A percentile compares a stretch with the other conserved stretches of the same genome.
phyloP scores from a whole-genome alignment of 2,113 vertebrate genomes.

The Psophia crepitans region DNA sequence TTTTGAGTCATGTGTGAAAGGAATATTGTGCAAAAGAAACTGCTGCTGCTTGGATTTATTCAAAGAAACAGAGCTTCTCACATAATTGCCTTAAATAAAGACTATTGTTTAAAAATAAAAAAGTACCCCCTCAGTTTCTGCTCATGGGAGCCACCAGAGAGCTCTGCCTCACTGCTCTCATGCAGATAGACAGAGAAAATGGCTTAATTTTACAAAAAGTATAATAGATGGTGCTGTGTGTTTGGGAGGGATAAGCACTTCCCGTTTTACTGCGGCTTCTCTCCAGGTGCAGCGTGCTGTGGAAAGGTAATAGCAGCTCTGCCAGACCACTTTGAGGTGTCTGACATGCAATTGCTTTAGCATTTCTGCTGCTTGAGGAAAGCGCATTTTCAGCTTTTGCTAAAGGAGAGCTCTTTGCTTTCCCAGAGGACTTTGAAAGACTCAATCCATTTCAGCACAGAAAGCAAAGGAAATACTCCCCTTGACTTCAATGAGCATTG shows the following conservation, averaged over 20 bases:
- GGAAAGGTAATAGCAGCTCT: not conserved
- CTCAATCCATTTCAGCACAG: not conserved
- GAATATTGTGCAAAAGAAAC: not conserved
- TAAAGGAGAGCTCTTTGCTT: not conserved
- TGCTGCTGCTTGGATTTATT: not conserved
- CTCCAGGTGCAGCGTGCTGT: not conserved
- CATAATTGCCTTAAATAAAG: not conserved
- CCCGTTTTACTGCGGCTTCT: not conserved
- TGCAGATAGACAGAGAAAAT: not conserved
- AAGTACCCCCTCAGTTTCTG: not conserved
- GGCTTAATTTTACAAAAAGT: not conserved
- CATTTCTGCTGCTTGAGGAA: not conserved
- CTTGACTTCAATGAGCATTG: not conserved
- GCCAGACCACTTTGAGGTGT: not conserved
- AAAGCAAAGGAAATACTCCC: not conserved
- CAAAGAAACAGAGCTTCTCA: not conserved
- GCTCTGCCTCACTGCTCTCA: conserved; percentile 11
- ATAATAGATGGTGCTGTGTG: not conserved
- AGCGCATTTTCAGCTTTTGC: not conserved
- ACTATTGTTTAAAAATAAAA: not conserved
- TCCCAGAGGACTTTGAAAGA: not conserved
- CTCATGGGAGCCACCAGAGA: conserved; percentile 27
- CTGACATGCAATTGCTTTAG: not conserved
- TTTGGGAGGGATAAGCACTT: not conserved
- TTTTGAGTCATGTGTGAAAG: not conserved